phyloP scores from a whole-genome alignment of 2,888 invertebrate species.

The Parnassius orleans region DNA sequence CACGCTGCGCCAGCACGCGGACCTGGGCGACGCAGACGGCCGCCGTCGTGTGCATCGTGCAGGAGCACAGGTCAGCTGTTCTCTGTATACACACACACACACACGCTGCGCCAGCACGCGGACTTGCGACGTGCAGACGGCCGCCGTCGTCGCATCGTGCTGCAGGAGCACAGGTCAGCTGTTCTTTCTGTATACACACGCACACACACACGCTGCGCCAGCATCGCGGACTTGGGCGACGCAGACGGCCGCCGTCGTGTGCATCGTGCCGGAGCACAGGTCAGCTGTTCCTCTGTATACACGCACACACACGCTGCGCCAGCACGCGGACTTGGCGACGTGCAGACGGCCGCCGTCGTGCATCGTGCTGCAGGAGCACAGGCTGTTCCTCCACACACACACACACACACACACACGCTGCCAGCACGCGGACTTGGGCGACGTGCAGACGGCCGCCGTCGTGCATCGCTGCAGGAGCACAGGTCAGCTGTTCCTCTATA shows the following conservation, averaged over 20 bases:
- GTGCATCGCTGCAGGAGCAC: conserved; percentile 89
- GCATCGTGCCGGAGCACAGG: conserved; percentile 88
- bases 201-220: conserved; percentile 82
- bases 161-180: conserved; percentile 83
- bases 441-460: conserved; percentile 92
- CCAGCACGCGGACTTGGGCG: conserved; percentile 90
- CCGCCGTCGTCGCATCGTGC: conserved; percentile 91
- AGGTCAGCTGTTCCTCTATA: conserved; percentile 36
- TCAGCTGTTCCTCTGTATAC: conserved; percentile 15
- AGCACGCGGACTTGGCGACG: conserved; percentile 92
- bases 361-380: conserved; percentile 88
- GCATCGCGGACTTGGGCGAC: conserved; percentile 92
- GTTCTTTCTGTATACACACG: neutral
- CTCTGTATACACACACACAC: neutral
- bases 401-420: no score
- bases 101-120: conserved; percentile 89
- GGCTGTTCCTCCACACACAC: conserved; percentile 31
- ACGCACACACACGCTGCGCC: conserved; percentile 76
- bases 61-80: conserved; percentile 72
- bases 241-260: conserved; percentile 91
- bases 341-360: conserved; percentile 92
- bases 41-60: conserved; percentile 89
- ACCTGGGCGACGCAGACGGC: conserved; percentile 93
- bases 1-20: conserved; percentile 88
- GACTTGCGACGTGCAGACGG: conserved; percentile 92